phyloP scores from a whole-genome alignment of 2,888 invertebrate species.

The Prostheceraeus crozeri region DNA sequence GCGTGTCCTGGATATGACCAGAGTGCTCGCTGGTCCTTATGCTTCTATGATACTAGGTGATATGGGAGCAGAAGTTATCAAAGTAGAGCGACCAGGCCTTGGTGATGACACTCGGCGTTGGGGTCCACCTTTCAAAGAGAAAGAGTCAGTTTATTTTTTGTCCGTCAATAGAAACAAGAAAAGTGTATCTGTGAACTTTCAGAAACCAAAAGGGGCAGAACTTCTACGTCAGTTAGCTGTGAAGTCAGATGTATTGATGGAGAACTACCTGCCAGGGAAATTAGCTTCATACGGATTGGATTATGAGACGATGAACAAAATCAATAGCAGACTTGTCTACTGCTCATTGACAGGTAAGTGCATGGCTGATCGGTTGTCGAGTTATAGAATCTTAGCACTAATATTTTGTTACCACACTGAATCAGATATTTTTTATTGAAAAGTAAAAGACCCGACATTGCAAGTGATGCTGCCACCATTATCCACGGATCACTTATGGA shows the following conservation, averaged over 20 bases:
- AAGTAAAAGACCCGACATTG: no score
- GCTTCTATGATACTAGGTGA: conserved; percentile 88
- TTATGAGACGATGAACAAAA: conserved; percentile 66
- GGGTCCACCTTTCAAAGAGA: conserved; percentile 77
- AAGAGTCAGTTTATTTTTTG: conserved; percentile 69
- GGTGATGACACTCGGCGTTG: conserved; percentile 84
- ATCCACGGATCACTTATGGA: no score
- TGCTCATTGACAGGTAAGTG: conserved; percentile 73
- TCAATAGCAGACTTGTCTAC: conserved; percentile 75
- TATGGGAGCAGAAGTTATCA: conserved; percentile 81
- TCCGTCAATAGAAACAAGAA: conserved; percentile 81
- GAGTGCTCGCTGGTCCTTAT: conserved; percentile 85
- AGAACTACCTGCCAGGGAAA: conserved; percentile 88
- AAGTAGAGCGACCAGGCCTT: conserved; percentile 73
- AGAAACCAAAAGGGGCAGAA: conserved; percentile 63
- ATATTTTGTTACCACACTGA: no score
- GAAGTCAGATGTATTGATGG: conserved; percentile 77
- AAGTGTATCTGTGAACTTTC: conserved; percentile 78
- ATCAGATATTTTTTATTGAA: no score
- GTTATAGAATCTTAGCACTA: no score
- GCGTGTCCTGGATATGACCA: conserved; percentile 45
- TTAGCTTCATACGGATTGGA: conserved; percentile 68
- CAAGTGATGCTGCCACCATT: no score
- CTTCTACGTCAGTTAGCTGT: conserved; percentile 63
- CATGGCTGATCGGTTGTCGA: no score